Conservation (phyloP, 1,140 invertebrate species). For the Anthonomus grandis region DNA sequence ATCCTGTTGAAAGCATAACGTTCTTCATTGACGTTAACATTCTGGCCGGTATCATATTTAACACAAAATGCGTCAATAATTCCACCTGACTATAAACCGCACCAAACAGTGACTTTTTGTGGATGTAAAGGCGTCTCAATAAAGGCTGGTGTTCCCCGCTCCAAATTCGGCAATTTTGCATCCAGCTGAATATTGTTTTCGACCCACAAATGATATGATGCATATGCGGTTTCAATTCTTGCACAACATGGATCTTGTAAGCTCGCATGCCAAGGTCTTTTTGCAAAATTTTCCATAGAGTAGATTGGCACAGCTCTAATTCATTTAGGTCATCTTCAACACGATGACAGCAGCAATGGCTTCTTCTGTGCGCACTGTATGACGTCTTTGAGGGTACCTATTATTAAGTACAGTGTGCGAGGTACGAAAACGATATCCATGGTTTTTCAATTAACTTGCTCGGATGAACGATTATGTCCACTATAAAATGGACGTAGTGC, state of each 20-base stretch:
- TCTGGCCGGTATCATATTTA: conserved; percentile 17
- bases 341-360: conserved; percentile 38
- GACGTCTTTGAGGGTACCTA: conserved; percentile 26
- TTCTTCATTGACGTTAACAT: conserved; percentile 24
- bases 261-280: conserved; percentile 32
- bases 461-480: conserved; percentile 31
- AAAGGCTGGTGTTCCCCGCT: not conserved
- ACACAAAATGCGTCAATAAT: conserved; percentile 24
- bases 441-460: conserved; percentile 13
- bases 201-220: not conserved
- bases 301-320: conserved; percentile 30
- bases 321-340: conserved; percentile 34
- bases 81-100: conserved; percentile 14
- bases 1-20: conserved; percentile 32
- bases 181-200: not conserved
- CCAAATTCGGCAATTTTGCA: conserved; percentile 21
- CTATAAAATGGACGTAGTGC: conserved; percentile 34
- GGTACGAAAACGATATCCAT: conserved; percentile 29
- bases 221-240: conserved; percentile 20
- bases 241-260: conserved; percentile 34
- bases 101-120: conserved; percentile 13
- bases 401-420: conserved; percentile 34
- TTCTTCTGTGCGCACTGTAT: no score
- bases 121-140: not conserved
- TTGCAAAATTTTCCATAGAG: no score